Evolutionary conservation across 2,888 invertebrate genomes (phyloP), one percentile per base, ranked within the genome.

Genomic region (Tinea trinotella): DNA sequence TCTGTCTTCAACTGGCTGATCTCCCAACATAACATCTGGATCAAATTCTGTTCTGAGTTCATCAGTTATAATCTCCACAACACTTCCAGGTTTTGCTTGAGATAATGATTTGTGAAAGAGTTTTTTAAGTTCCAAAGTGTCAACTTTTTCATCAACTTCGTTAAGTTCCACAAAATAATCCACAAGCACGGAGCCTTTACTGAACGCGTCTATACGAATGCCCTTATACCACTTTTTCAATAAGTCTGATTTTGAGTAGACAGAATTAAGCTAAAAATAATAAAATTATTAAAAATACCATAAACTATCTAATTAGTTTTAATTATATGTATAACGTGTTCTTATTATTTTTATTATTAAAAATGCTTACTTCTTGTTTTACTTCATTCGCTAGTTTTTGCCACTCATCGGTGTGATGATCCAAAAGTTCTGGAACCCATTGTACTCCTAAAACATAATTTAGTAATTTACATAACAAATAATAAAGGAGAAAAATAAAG

Each of bases 361-460:
- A 50, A 56, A 44, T 55, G 55, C 63, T 67, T 76, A 95, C 94
- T 89, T 95, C 93, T 60, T 89, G 88, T 76, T 93, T 92, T 34
- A 96, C 91, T 67, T 93, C 93, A 62, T 91, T 88, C 0, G 95
- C 95, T 30, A 96, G 82, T 58, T 90, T 89, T 70, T 95, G 93
- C 93, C 94, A 96, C 75, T 96, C 96, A 56, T 90, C 88, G 0
- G 96, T 96, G 68, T 96, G 94, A 62, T 94, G 91, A 74, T 96
- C 95, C 50, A 95, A 80, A 30, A 95, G 80, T 71, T 96, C 96
- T 0, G 95, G 95, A 46, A 93, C 90, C 96, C 96, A 96, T 66
- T 90, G 88, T 0, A 91, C 92, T 24, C 92, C 87, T 87, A 62
- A 24, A 50, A 20, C 9, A 50, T 7, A 24, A 24, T 5, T 9